phyloP scores from a whole-genome alignment of 2,797 vertebrate genomes.

The Propithecus deckenii region DNA sequence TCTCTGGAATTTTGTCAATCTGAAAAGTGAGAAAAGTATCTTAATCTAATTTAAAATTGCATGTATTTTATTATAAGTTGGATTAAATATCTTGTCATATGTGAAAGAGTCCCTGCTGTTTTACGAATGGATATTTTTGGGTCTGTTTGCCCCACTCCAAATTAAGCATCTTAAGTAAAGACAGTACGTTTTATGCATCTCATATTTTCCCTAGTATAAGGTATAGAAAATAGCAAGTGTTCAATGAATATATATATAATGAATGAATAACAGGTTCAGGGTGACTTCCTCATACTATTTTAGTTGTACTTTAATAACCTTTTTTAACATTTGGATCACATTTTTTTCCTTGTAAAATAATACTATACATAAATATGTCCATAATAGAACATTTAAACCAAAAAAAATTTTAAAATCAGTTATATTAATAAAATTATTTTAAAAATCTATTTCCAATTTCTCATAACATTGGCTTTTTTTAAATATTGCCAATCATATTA shows the following conservation, averaged over 20 bases:
- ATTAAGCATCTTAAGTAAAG: not conserved
- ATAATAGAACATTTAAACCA: no score
- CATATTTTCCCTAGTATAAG: not conserved
- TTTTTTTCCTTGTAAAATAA: not conserved
- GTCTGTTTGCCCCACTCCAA: not conserved
- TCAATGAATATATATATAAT: not conserved
- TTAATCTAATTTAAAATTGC: not conserved
- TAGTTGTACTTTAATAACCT: not conserved
- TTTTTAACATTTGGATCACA: not conserved
- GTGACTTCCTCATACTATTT: not conserved
- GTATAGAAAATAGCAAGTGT: not conserved
- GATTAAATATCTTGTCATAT: not conserved
- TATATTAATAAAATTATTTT: not conserved
- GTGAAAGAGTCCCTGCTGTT: not conserved
- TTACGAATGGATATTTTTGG: not conserved
- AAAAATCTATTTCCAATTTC: not conserved
- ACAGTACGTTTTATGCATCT: not conserved
- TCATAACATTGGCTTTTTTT: not conserved
- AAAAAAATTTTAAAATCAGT: no score
- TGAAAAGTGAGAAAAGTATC: not conserved
- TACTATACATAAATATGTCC: not conserved
- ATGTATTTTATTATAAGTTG: not conserved
- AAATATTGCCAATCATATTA: not conserved
- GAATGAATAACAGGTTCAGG: not conserved
- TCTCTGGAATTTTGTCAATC: not conserved